Evolutionary conservation across 2,113 vertebrate species (phyloP), one percentile per base, ranked within the genome.

Genomic region (Stictonetta naevosa): DNA sequence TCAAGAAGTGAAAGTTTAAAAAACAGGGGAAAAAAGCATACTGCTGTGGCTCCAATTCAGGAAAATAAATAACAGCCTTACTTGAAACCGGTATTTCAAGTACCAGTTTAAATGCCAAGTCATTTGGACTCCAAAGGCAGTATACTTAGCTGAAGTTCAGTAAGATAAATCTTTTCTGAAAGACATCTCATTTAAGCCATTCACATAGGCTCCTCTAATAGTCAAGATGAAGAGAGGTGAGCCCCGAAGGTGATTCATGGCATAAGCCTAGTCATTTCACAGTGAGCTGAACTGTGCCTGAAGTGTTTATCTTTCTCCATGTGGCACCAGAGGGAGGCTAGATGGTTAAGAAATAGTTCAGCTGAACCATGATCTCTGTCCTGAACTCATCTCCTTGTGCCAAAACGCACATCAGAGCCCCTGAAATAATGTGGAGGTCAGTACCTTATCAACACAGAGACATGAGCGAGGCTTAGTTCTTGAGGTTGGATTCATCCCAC

Each of bases 311-410:
- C 55, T 52, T 86, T 59, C 76, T 72, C 22, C 8, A 11, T 4
- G 11, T 31, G 56, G 69, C 48, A 38, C 50, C 18, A 12, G 34
- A 14, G 28, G 42, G 25, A 64, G 36, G 29, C 33, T 64, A 58
- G 63, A 80, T 0, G 0, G 53, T 13, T 9, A 59, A 36, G 42
- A 59, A 56, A 44, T 14, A 55, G 22, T 28, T 44, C 1, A 2
- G 22, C 38, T 60, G 67, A 87, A 66, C 10, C 25, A 48, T 36
- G 29, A 14, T 33, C 8, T 69, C 60, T 31, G 21, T 53, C 66
- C 66, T 69, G 48, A 48, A 25, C 25, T 52, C 42, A 48, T 8
- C 4, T 56, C 48, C 33, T 16, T 2, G 13, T 21, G 22, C 22
- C 44, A 42, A 25, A 28, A 19, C 20, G 55, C 28, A 48, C 56